phyloP scores from a whole-genome alignment of 2,113 vertebrate genomes.

The Notothenia coriiceps region DNA sequence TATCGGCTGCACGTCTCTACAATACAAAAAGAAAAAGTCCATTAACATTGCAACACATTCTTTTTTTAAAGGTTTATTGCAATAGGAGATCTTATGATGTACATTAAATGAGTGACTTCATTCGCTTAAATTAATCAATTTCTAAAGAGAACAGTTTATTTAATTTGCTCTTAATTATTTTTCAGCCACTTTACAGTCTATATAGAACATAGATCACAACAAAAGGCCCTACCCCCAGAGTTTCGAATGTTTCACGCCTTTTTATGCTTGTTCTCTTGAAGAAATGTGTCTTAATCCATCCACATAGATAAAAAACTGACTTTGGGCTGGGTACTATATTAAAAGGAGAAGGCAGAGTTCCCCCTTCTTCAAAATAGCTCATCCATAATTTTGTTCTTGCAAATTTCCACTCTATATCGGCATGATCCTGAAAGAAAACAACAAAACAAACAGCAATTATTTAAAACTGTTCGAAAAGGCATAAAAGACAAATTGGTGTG shows the following conservation, averaged over 20 bases:
- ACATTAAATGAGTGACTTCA: background rate
- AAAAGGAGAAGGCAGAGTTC: conserved; percentile 95
- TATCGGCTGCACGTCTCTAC: conserved; percentile 93
- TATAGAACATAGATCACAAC: background rate
- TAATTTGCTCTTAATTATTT: background rate
- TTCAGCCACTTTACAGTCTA: background rate
- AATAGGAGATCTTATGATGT: conserved; percentile 4
- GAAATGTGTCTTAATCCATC: conserved; percentile 89
- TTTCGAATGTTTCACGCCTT: conserved; percentile 91
- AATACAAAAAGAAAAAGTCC: conserved; percentile 41
- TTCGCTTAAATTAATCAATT: background rate
- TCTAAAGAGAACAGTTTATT: conserved; percentile 1
- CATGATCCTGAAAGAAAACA: conserved; percentile 89
- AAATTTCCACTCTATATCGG: conserved; percentile 99
- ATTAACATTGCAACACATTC: background rate
- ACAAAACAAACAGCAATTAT: conserved; percentile 22
- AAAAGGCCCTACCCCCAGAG: conserved; percentile 89
- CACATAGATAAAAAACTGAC: conserved; percentile 90
- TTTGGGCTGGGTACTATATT: conserved; percentile 98
- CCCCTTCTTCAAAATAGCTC: conserved; percentile 99
- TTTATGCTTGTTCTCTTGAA: conserved; percentile 86
- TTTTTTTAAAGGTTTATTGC: background rate
- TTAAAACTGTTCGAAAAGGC: background rate
- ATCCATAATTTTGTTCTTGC: conserved; percentile 99
- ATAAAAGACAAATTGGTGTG: background rate